Conservation (phyloP, 64 coral and sea anemone genomes). For the Pocillopora damicornis region DNA sequence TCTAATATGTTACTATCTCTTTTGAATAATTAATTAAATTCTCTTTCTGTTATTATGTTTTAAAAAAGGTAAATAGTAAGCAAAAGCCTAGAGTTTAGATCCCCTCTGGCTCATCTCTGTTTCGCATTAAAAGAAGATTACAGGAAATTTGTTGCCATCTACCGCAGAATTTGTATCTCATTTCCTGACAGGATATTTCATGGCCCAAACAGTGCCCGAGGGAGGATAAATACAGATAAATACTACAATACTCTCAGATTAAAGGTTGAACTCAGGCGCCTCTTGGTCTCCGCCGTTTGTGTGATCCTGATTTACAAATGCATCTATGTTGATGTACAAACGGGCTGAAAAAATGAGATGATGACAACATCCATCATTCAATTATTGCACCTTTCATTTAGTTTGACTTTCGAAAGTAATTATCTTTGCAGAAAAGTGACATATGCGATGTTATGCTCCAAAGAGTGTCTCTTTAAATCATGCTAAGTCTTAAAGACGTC, state of each 20-base stretch:
- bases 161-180: not conserved
- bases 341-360: not conserved
- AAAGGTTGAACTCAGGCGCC: slow-evolving; percentile 1
- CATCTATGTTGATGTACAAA: too few relatives aligned
- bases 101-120: too few relatives aligned
- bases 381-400: not conserved
- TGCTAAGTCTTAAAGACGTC: too few relatives aligned
- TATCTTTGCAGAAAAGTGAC: not conserved
- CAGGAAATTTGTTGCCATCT: not conserved
- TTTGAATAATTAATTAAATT: too few relatives aligned
- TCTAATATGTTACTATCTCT: too few relatives aligned
- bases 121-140: not conserved
- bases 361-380: not conserved
- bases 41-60: too few relatives aligned
- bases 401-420: not conserved
- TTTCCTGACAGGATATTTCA: slow-evolving; percentile 24
- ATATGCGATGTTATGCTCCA: too few relatives aligned
- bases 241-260: not conserved
- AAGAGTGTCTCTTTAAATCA: too few relatives aligned
- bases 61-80: too few relatives aligned
- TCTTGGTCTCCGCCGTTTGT: not conserved
- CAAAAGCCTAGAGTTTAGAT: too few relatives aligned
- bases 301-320: too few relatives aligned
- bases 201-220: not conserved
- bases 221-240: not conserved